Conservation (phyloP, 2,888 invertebrate genomes). For the Eupelmus urozonus region DNA sequence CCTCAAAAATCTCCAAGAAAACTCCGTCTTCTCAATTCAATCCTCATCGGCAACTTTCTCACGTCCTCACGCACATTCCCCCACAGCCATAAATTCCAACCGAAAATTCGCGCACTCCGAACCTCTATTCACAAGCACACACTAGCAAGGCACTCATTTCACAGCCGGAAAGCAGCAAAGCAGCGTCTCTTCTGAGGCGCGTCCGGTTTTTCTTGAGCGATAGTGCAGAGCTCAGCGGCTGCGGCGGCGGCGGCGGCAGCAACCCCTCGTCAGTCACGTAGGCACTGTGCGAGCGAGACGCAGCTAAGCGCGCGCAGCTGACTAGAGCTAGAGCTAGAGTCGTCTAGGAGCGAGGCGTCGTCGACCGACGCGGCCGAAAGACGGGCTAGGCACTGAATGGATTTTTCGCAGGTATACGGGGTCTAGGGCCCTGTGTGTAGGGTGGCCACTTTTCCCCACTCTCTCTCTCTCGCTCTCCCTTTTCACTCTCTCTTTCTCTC, state of each 20-base stretch:
- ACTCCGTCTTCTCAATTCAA: background rate
- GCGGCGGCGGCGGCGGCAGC: background rate
- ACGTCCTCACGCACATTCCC: background rate
- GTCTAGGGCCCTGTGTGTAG: slow-evolving; percentile 64
- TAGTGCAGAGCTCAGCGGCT: background rate
- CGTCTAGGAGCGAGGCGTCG: background rate
- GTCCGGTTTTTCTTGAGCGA: background rate
- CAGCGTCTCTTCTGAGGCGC: background rate
- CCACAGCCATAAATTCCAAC: background rate
- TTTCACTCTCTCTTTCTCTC: background rate
- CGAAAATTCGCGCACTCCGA: background rate
- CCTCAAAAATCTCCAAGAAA: background rate
- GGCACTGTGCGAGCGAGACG: slow-evolving; percentile 33
- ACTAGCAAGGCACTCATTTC: background rate
- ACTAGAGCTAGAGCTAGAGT: background rate
- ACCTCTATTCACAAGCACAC: background rate
- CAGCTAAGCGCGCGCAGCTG: background rate
- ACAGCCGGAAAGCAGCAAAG: background rate
- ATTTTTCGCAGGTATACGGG: slow-evolving; percentile 74
- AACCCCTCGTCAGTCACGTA: slow-evolving; percentile 35
- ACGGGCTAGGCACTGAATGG: slow-evolving; percentile 65
- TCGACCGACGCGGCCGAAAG: slow-evolving; percentile 34
- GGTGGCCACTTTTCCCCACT: background rate
- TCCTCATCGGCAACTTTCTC: background rate
- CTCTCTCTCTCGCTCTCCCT: background rate